A percentile compares a stretch with the other conserved stretches of the same genome.
These are phyloP conservation scores for Bos taurus DNA, from an alignment of 2,113 vertebrate species.

Conservation along the genomic window DNA sequence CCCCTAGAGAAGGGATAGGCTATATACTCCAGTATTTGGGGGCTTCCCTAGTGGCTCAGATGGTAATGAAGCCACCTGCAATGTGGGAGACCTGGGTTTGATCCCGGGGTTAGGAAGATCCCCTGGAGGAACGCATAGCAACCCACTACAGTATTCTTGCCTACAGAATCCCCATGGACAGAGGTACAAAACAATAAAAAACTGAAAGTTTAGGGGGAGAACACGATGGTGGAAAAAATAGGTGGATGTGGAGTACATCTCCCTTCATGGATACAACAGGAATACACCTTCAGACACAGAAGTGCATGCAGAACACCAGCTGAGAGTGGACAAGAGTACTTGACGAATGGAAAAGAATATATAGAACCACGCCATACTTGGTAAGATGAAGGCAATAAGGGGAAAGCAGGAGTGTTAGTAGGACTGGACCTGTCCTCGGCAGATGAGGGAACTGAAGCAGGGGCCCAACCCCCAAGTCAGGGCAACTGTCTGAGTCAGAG, in stretches of 20 bases:
- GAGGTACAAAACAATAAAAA: neutral
- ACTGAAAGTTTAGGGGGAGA: neutral
- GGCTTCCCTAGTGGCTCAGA: neutral
- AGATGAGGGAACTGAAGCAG: neutral
- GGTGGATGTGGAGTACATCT: neutral
- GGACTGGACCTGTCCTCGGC: neutral
- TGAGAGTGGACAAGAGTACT: accelerated
- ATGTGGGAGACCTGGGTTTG: neutral
- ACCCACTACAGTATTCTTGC: neutral
- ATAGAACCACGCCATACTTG: neutral
- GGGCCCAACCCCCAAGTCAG: neutral
- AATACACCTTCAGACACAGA: neutral
- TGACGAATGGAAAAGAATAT: neutral
- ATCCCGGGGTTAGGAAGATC: neutral
- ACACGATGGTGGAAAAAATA: accelerated
- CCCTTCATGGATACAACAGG: neutral
- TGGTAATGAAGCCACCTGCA: neutral
- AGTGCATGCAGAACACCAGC: neutral
- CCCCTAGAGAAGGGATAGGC: neutral
- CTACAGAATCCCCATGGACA: neutral
- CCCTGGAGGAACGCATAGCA: neutral
- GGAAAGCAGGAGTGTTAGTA: neutral
- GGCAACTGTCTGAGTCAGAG: neutral
- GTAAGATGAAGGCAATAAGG: neutral
- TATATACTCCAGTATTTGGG: neutral